Conservation (phyloP, 92 coral and sea anemone genomes). For the Heliopora coerulea region DNA sequence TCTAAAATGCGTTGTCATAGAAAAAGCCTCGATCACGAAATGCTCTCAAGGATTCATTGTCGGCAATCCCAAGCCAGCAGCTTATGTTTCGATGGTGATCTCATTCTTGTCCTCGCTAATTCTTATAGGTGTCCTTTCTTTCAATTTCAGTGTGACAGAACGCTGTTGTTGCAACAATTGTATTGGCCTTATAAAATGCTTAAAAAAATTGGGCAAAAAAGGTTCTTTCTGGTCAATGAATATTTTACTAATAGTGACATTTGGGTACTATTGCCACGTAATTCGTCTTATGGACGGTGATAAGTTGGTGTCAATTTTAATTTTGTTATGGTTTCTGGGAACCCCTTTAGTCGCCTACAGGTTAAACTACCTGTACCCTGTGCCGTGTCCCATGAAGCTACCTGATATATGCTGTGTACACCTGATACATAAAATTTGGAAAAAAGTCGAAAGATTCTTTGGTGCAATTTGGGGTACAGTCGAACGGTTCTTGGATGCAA, state of each 20-base stretch:
- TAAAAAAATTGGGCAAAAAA: not conserved
- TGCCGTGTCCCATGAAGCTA: not conserved
- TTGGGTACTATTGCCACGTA: not conserved
- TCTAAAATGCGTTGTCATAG: conserved; percentile 12
- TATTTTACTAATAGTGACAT: not conserved
- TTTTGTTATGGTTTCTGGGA: not conserved
- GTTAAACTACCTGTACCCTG: conserved; percentile 13
- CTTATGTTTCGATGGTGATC: not conserved
- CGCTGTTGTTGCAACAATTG: not conserved
- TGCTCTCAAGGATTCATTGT: conserved; percentile 28
- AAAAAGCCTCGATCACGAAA: conserved; percentile 4
- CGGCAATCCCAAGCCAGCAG: not conserved
- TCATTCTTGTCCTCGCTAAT: not conserved
- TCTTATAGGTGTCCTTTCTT: not conserved
- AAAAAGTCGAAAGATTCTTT: too few species aligned
- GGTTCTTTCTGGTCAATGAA: conserved; percentile 21
- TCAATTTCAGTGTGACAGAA: not conserved
- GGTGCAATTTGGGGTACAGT: too few species aligned
- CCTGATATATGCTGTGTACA: too few species aligned
- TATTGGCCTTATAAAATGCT: too few species aligned
- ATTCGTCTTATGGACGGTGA: not conserved
- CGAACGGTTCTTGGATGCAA: too few species aligned
- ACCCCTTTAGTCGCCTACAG: not conserved
- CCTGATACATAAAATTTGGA: too few species aligned
- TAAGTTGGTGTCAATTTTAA: not conserved